A percentile compares a stretch with the other conserved stretches of the same genome.
Evolutionary conservation across 2,797 vertebrate species (phyloP).

Genomic region (Vultur gryphus): DNA sequence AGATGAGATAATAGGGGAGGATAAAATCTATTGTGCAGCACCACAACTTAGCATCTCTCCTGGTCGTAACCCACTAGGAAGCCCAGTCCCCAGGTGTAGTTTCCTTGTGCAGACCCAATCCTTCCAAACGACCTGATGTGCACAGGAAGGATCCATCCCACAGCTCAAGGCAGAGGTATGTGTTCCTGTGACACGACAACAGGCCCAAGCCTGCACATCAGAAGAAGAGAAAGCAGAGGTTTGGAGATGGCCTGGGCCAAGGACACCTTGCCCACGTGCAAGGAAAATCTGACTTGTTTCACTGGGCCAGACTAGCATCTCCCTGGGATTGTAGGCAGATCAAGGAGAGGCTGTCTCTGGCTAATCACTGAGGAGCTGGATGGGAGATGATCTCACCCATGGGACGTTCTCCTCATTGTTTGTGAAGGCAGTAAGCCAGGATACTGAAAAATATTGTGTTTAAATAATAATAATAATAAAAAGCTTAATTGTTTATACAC

Average conservation of each 20-base stretch:
- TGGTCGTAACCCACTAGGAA: rapidly evolving
- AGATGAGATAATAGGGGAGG: neutral
- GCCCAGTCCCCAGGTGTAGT: rapidly evolving
- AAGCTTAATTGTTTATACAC: neutral
- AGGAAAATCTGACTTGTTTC: neutral
- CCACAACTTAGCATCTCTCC: neutral
- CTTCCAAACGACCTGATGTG: rapidly evolving
- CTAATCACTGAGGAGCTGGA: neutral
- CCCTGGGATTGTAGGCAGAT: neutral
- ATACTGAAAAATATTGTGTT: neutral
- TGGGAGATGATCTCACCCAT: neutral
- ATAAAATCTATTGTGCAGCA: neutral
- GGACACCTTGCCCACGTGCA: rapidly evolving
- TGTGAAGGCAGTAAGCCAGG: neutral
- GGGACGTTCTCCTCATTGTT: neutral
- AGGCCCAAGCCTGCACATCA: neutral
- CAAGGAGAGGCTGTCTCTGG: neutral
- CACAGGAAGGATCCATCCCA: neutral
- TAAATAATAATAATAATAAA: neutral
- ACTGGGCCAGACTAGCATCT: neutral
- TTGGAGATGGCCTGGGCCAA: neutral
- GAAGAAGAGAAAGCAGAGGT: neutral
- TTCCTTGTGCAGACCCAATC: neutral
- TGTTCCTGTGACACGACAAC: rapidly evolving
- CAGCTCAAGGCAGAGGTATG: rapidly evolving